Base-by-base conservation (phyloP, 2,888 invertebrate genomes). In the Heteropelma amictum region DNA sequence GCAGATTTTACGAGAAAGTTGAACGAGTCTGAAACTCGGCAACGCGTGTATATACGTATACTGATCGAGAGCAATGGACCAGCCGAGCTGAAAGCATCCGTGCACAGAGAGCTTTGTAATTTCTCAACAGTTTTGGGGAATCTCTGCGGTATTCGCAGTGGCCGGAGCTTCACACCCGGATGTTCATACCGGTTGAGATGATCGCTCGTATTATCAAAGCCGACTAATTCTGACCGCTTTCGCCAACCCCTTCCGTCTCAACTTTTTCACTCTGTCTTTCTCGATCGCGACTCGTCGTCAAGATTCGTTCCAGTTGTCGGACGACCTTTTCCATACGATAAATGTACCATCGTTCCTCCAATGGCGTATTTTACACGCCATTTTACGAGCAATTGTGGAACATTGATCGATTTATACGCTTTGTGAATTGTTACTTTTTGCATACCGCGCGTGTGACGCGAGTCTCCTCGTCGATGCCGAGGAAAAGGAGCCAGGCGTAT, bases 131-230 rank as follows among this genome's bases (percentile, higher is more conserved):
- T 70, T 65, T 76, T 69, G 68, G 65, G 60, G 40, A 76, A 72
- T 76, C 76, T 72, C 72, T 64, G 64, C 45, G 70, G 72, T 75
- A 61, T 42, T 58, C 70, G 60, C 49, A 21, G 35, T 56, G 77
- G 70, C 73, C 67, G 42, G 72, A 78, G 78, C 77, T 78, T 77
- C 73, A 49, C 77, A 78, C 75, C 72, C 75, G 75, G 77, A 76
- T 75, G 76, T 79, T 71, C 71, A 72, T 61, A n/a, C n/a, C 76
- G 75, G 76, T 77, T 79, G 75, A 78, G 79, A 80, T 78, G 80
- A 74, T 70, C n/a, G 76, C 65, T 77, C 77, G 83, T 79, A 85
- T 86, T 86, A 85, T 84, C 84, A 82, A 82, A 82, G 80, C 82
- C 65, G 77, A 81, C 76, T 78, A 77, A 74, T 74, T 80, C 78